Percentiles rank a stretch among this genome's conserved stretches.
Conservation (phyloP, 2,113 vertebrate species). For the Percopsis transmontana region DNA sequence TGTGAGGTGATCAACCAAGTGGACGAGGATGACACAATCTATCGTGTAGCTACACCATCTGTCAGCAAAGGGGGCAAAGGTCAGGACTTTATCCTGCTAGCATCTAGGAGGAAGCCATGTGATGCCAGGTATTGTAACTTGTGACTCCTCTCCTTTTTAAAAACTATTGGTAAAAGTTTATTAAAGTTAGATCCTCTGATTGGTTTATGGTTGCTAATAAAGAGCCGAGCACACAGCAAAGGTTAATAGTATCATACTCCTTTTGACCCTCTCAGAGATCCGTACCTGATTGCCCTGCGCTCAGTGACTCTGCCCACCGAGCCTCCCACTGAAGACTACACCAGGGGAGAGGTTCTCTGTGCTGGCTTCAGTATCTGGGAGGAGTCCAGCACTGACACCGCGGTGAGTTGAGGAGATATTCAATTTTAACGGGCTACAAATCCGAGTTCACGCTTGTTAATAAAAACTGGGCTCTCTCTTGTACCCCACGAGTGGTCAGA, state of each 20-base stretch:
- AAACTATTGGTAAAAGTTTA: too few relatives aligned
- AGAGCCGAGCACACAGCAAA: too few relatives aligned
- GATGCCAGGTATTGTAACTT: constrained; percentile 77
- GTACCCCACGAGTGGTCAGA: too few relatives aligned
- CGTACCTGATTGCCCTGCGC: constrained; percentile 90
- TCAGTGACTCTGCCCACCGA: constrained; percentile 89
- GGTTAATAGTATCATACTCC: too few relatives aligned
- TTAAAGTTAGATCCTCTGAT: too few relatives aligned
- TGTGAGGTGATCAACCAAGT: constrained; percentile 87
- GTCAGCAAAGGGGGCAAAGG: constrained; percentile 78
- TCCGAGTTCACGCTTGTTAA: too few relatives aligned
- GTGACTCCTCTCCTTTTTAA: too few relatives aligned
- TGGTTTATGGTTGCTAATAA: too few relatives aligned
- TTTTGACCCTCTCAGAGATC: constrained; percentile 82
- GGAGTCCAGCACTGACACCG: constrained; percentile 78
- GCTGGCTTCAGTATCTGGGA: constrained; percentile 92
- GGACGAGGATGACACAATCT: constrained; percentile 89
- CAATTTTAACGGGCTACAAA: too few relatives aligned
- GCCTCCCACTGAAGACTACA: constrained; percentile 68
- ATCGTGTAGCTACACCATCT: constrained; percentile 82
- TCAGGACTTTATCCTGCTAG: constrained; percentile 90
- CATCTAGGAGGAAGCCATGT: constrained; percentile 87
- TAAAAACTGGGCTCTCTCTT: too few relatives aligned
- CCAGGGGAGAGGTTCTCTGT: constrained; percentile 87
- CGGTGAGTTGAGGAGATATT: constrained; percentile 81